A percentile compares a stretch with the other conserved stretches of the same genome.
Conservation (phyloP, 2,113 vertebrate genomes). For the Physeter macrocephalus region DNA sequence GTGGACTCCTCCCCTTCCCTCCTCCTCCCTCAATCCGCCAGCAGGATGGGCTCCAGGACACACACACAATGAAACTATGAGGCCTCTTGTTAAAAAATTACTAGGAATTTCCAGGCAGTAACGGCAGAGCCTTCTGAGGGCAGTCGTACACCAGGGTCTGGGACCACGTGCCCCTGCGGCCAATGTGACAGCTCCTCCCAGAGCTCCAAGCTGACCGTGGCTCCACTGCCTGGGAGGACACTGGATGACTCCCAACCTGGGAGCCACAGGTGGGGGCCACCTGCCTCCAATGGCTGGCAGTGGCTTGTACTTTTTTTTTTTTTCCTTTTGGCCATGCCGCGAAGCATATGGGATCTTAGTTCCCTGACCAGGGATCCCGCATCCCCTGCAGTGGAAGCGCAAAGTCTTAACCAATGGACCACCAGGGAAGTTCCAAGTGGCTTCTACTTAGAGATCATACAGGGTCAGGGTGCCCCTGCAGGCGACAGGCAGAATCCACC, state of each 20-base stretch:
- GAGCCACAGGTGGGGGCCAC: not conserved
- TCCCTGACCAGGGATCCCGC: not conserved
- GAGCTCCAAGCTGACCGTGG: not conserved
- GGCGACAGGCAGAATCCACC: not conserved
- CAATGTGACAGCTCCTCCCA: not conserved
- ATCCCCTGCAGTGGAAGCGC: not conserved
- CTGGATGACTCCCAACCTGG: fast-evolving
- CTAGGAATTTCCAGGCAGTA: not conserved
- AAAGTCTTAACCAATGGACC: not conserved
- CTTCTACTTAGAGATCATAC: not conserved
- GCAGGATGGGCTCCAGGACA: not conserved
- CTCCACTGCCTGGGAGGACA: not conserved
- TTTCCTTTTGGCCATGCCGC: not conserved
- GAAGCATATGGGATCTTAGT: not conserved
- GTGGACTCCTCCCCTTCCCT: not conserved
- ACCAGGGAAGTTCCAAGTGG: not conserved
- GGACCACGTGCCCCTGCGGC: not conserved
- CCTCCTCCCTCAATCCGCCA: not conserved
- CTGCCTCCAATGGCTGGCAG: not conserved
- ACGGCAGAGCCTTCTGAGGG: not conserved
- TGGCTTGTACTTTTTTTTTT: not conserved
- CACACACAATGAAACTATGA: not conserved
- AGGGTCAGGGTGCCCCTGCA: not conserved
- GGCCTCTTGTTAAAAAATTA: not conserved
- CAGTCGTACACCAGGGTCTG: not conserved